phyloP scores from a whole-genome alignment of 2,797 vertebrate genomes.

The Sciaenops ocellatus region DNA sequence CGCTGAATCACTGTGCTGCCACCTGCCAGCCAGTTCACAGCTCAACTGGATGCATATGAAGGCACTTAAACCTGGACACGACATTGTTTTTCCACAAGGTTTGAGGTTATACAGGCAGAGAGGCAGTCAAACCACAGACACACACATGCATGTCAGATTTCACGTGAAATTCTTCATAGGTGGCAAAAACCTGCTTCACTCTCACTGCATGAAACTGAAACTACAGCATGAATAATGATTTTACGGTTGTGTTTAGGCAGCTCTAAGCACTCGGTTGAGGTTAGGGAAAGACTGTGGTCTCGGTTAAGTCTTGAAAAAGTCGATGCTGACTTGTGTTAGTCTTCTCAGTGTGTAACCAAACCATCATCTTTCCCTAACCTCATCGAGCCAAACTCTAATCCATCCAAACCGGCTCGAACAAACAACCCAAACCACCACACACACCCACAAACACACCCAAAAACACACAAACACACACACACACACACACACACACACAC shows the following conservation, averaged over 20 bases:
- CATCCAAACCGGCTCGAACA: background rate
- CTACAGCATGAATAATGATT: constrained; percentile 10
- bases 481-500: constrained; percentile 3
- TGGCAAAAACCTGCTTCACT: background rate
- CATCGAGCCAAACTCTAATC: background rate
- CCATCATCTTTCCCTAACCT: background rate
- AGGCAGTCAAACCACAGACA: constrained; percentile 34
- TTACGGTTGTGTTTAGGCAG: background rate
- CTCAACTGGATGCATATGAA: constrained; percentile 16
- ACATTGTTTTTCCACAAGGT: constrained; percentile 39
- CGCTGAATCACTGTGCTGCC: background rate
- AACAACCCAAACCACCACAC: constrained; percentile 6
- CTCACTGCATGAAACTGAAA: background rate
- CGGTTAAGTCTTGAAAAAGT: constrained; percentile 1
- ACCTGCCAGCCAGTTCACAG: constrained; percentile 25
- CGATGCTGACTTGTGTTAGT: background rate
- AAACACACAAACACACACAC: constrained; percentile 8
- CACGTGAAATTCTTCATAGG: background rate
- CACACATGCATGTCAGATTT: background rate
- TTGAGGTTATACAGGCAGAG: constrained; percentile 25
- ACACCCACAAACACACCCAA: constrained; percentile 11
- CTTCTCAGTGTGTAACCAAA: constrained; percentile 17
- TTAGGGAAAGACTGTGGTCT: constrained; percentile 24
- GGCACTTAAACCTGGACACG: constrained; percentile 16
- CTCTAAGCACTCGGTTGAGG: background rate